Percentiles rank a stretch among this genome's conserved stretches.
These are phyloP conservation scores for Hypsopygia costalis DNA, from an alignment of 2,888 invertebrate genomes.

Conservation along the genomic window DNA sequence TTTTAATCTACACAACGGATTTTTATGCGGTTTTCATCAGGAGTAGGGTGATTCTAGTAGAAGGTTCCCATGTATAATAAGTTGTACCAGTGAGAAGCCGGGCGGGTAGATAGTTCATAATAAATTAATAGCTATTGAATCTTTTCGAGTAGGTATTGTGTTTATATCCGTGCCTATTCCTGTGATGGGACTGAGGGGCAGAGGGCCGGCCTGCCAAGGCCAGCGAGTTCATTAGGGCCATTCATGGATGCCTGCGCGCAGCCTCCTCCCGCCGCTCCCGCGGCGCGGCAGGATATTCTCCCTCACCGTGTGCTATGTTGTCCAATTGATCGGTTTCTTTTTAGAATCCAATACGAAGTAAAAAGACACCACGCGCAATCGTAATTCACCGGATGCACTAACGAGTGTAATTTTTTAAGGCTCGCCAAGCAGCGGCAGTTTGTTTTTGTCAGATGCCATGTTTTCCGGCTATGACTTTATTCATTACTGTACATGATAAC, in stretches of 20 bases:
- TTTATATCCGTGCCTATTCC: neutral
- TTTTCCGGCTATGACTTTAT: conserved; percentile 56
- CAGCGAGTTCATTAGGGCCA: conserved; percentile 77
- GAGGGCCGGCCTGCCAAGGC: conserved; percentile 66
- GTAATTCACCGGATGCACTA: conserved; percentile 78
- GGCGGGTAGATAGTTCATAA: too few relatives aligned
- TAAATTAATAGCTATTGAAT: too few relatives aligned
- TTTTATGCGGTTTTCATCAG: too few relatives aligned
- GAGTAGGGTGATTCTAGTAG: too few relatives aligned
- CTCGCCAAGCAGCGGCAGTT: conserved; percentile 50
- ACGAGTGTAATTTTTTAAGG: conserved; percentile 70
- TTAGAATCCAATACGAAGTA: conserved; percentile 51
- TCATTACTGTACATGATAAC: conserved; percentile 36
- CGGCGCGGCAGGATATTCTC: conserved; percentile 67
- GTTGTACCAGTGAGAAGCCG: too few relatives aligned
- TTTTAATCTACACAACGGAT: too few relatives aligned
- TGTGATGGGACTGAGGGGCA: conserved; percentile 28
- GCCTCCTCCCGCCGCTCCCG: conserved; percentile 44
- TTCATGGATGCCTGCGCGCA: conserved; percentile 73
- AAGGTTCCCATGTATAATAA: too few relatives aligned
- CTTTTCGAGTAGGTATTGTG: neutral
- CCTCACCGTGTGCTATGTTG: conserved; percentile 60
- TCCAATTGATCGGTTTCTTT: conserved; percentile 65
- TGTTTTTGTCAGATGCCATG: conserved; percentile 56
- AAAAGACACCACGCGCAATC: conserved; percentile 63